Evolutionary conservation across 2,113 vertebrate genomes (phyloP), one percentile per base, ranked within the genome.

Genomic region (Illadopsis cleaveri): DNA sequence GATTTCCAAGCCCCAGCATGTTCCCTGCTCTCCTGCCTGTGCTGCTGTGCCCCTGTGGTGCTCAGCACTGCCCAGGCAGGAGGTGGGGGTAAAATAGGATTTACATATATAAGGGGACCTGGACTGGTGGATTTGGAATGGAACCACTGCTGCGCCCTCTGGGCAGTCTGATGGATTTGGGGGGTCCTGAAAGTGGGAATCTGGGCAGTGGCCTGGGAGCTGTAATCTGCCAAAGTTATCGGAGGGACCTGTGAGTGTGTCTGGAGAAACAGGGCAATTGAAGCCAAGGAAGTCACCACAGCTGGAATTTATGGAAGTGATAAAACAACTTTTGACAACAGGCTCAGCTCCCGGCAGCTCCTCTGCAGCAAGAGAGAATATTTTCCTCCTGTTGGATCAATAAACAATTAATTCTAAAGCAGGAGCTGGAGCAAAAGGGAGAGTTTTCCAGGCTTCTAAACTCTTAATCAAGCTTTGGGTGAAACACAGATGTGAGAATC

Each of bases 391-490:
- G 93, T 86, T 2, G 89, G 94, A 95, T 97, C 91, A 35, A 97
- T 97, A 96, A 95, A 94, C 96, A 97, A 96, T 96, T 95, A 96
- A 95, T 96, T 76, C 84, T 38, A 64, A 78, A 81, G 88, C 86
- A 90, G 88, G 84, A 95, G 91, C 56, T 16, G 6, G 72, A 90
- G 92, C 77, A 84, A 90, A 90, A 88, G 69, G 82, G 88, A 91
- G 90, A 90, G 64, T 93, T 95, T 94, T 95, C 86, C 89, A 70
- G 91, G 82, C 93, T 82, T 82, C 96, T 84, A 23, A 92, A 95
- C 95, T 94, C 91, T 91, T 89, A 89, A 91, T 96, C 89, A 92
- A 88, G 83, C 83, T 47, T 38, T 60, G 80, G 80, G 80, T 95
- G 57, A 93, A 83, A 77, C 80, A 58, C 24, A 81, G 91, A 71